Percentiles rank a stretch among this genome's conserved stretches.
These are phyloP conservation scores for Eulimnadia texana DNA, from an alignment of 1,140 invertebrate genomes.

Conservation along the genomic window DNA sequence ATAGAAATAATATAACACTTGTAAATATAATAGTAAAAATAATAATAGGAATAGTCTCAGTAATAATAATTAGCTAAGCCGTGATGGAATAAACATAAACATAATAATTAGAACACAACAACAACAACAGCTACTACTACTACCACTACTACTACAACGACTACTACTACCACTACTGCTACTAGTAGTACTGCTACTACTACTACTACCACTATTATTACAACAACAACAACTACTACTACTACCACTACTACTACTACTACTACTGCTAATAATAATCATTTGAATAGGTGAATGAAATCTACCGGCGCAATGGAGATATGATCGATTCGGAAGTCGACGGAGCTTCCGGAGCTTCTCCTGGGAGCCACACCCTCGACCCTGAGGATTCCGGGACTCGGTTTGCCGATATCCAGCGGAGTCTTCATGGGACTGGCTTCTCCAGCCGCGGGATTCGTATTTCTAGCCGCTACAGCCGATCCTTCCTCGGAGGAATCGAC, in stretches of 20 bases:
- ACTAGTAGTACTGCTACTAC: too few relatives aligned
- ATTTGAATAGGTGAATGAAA: not conserved
- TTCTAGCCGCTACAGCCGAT: not conserved
- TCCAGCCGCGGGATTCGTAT: not conserved
- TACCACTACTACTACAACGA: too few relatives aligned
- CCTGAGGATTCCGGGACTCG: constrained; percentile 30
- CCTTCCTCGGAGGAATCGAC: not conserved
- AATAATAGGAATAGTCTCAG: too few relatives aligned
- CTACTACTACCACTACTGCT: too few relatives aligned
- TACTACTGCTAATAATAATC: not conserved
- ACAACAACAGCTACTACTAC: too few relatives aligned
- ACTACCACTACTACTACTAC: not conserved
- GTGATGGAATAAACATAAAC: too few relatives aligned
- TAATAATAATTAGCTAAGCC: too few relatives aligned
- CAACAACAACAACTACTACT: not conserved
- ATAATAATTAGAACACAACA: too few relatives aligned
- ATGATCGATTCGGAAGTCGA: constrained; percentile 29
- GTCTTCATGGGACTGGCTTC: not conserved
- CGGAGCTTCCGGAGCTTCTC: constrained; percentile 34
- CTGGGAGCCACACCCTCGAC: constrained; percentile 32
- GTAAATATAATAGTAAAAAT: too few relatives aligned
- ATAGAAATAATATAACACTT: not conserved
- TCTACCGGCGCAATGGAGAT: not conserved
- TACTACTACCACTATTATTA: too few relatives aligned
- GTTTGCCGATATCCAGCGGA: constrained; percentile 6